Percentiles rank a stretch among this genome's conserved stretches.
Evolutionary conservation across 2,113 vertebrate genomes (phyloP).

Genomic region (Macquaria ambigua): DNA sequence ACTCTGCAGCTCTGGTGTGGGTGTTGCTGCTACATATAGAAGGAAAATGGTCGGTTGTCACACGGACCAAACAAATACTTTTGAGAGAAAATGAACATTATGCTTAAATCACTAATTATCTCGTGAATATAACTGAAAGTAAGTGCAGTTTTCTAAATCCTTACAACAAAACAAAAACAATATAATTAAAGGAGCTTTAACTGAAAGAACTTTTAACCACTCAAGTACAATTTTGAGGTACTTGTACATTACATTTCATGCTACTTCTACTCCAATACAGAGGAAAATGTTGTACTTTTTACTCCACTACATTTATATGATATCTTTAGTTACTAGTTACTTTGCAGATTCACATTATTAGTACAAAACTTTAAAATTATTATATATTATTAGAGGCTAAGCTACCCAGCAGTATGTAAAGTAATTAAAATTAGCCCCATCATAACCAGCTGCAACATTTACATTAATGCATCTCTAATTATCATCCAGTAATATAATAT

Average conservation of each 20-base stretch:
- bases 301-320: background rate
- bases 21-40: background rate
- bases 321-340: background rate
- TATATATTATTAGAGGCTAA: background rate
- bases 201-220: too few relatives aligned
- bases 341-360: background rate
- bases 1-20: background rate
- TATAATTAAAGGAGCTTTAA: background rate
- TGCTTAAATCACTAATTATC: background rate
- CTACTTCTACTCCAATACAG: background rate
- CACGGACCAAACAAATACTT: background rate
- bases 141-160: background rate
- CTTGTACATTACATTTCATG: background rate
- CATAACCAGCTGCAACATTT: background rate
- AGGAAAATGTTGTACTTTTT: background rate
- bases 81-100: background rate
- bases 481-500: background rate
- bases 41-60: background rate
- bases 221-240: background rate
- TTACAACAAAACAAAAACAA: background rate
- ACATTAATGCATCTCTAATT: background rate
- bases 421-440: background rate
- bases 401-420: background rate
- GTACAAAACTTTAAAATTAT: background rate
- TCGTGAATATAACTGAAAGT: background rate